Conservation (phyloP, 2,113 vertebrate genomes). For the Halichoerus grypus region DNA sequence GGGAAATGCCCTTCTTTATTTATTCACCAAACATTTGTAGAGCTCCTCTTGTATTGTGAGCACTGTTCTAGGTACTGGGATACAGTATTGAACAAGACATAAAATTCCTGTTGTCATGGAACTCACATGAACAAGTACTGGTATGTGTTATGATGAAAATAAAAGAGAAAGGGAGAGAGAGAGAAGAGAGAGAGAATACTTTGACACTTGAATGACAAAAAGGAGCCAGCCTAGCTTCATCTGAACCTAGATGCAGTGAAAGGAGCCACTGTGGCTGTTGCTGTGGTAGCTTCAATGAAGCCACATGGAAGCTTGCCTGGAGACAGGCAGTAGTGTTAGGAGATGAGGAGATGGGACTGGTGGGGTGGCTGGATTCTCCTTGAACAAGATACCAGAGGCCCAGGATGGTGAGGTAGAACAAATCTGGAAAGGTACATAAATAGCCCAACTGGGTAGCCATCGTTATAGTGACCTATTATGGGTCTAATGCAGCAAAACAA, state of each 20-base stretch:
- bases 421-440: neutral
- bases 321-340: neutral
- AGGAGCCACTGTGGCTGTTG: neutral
- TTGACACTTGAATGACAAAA: neutral
- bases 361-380: neutral
- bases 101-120: neutral
- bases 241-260: neutral
- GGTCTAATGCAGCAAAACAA: slow-evolving; percentile 9
- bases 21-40: neutral
- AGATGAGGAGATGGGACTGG: neutral
- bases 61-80: neutral
- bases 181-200: neutral
- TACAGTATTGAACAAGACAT: neutral
- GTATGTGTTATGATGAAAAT: neutral
- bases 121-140: neutral
- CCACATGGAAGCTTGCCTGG: neutral
- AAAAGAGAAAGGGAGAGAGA: neutral
- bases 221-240: neutral
- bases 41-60: neutral
- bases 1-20: neutral
- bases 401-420: neutral
- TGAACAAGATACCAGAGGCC: neutral
- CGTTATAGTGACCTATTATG: neutral
- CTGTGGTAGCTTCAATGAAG: neutral
- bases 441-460: neutral